phyloP scores from a whole-genome alignment of 2,888 invertebrate species.

The Sisyra terminalis region DNA sequence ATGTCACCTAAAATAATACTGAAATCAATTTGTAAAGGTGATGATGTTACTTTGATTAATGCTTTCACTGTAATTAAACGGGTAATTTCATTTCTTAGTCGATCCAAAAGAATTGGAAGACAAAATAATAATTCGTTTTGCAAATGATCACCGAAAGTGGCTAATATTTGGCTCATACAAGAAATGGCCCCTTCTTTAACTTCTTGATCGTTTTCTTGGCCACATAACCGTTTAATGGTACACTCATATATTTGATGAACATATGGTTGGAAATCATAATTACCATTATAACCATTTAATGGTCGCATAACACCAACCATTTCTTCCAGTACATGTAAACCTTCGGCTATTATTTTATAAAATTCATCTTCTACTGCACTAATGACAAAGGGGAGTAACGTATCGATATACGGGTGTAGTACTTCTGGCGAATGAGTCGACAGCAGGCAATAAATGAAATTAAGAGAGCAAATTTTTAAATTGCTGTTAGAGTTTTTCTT shows the following conservation, averaged over 20 bases:
- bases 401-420: conserved; percentile 65
- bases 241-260: conserved; percentile 68
- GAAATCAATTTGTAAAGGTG: conserved; percentile 71
- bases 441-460: conserved; percentile 75
- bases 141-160: conserved; percentile 78
- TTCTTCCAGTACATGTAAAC: conserved; percentile 81
- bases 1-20: conserved; percentile 71
- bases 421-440: conserved; percentile 61
- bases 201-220: conserved; percentile 97
- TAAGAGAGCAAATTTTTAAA: conserved; percentile 93
- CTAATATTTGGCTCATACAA: conserved; percentile 88
- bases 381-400: conserved; percentile 70
- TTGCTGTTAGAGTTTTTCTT: conserved; percentile 92
- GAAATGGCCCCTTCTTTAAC: conserved; percentile 97
- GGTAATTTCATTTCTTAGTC: conserved; percentile 93
- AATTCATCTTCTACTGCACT: conserved; percentile 87
- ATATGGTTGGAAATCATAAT: conserved; percentile 60
- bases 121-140: conserved; percentile 64
- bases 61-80: conserved; percentile 92
- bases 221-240: conserved; percentile 69
- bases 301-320: conserved; percentile 88
- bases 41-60: conserved; percentile 82
- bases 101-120: conserved; percentile 87
- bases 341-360: conserved; percentile 97
- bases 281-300: conserved; percentile 31